Percentiles rank a stretch among this genome's conserved stretches.
Evolutionary conservation across 2,888 invertebrate species (phyloP).

Genomic region (Maniola hyperantus): DNA sequence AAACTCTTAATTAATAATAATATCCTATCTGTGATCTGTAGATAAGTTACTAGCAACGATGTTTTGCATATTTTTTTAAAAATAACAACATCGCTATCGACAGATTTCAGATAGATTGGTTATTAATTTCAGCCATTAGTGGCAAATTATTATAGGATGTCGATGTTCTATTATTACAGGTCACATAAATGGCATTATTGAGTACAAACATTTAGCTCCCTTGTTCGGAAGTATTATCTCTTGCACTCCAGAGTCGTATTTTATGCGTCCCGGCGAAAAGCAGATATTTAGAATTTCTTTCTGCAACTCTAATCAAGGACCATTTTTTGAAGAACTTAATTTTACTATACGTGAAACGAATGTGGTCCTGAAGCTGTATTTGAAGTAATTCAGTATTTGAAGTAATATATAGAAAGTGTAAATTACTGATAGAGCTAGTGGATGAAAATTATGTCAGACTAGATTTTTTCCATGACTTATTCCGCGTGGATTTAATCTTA

Average conservation of each 20-base stretch:
- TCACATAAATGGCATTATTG: conserved; percentile 82
- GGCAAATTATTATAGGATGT: not conserved
- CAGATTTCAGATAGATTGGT: no score
- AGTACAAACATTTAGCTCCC: conserved; percentile 67
- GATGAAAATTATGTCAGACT: no score
- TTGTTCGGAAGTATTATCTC: conserved; percentile 82
- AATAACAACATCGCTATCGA: no score
- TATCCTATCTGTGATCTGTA: no score
- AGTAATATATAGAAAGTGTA: conserved; percentile 75
- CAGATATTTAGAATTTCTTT: conserved; percentile 81
- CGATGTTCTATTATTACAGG: conserved; percentile 58
- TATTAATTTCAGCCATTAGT: no score
- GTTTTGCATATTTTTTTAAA: no score
- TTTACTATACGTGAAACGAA: conserved; percentile 83
- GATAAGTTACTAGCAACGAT: no score
- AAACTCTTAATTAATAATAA: no score
- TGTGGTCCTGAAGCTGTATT: conserved; percentile 78
- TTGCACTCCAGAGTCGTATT: conserved; percentile 73
- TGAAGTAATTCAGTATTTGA: conserved; percentile 82
- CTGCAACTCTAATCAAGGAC: conserved; percentile 82
- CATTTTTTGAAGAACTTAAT: conserved; percentile 84
- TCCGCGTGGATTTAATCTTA: no score
- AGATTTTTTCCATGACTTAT: no score
- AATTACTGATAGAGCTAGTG: no score
- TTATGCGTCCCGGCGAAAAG: conserved; percentile 75